Evolutionary conservation across 2,113 vertebrate species (phyloP).

Genomic region (Entosphenus tridentatus): DNA sequence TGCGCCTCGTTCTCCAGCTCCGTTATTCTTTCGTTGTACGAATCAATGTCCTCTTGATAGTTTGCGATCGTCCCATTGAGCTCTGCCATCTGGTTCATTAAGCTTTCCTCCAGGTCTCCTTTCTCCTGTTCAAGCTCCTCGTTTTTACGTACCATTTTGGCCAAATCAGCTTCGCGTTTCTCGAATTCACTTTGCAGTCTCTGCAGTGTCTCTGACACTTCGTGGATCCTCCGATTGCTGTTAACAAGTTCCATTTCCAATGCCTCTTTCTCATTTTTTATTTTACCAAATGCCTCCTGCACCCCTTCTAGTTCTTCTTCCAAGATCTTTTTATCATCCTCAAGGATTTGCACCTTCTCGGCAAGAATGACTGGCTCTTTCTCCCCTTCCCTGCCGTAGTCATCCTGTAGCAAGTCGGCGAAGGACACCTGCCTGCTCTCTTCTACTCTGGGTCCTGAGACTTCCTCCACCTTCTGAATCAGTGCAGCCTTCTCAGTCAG

Average conservation of each 20-base stretch:
- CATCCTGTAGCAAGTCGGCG: background rate
- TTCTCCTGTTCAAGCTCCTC: constrained; percentile 29
- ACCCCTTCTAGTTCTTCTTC: constrained; percentile 36
- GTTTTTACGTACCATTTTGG: background rate
- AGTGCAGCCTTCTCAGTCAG: background rate
- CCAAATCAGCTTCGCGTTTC: background rate
- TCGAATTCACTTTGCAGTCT: background rate
- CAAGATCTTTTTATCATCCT: constrained; percentile 49
- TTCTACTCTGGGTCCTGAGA: background rate
- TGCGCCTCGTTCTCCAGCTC: constrained; percentile 31
- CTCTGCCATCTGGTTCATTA: constrained; percentile 92
- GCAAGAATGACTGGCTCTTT: constrained; percentile 50
- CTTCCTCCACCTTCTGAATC: background rate
- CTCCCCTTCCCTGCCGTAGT: constrained; percentile 22
- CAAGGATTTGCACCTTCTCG: constrained; percentile 39
- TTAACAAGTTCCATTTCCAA: constrained; percentile 22
- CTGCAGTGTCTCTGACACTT: constrained; percentile 2
- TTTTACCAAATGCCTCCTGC: constrained; percentile 29
- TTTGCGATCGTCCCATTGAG: constrained; percentile 84
- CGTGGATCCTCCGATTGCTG: background rate
- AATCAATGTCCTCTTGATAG: constrained; percentile 62
- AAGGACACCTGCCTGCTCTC: background rate
- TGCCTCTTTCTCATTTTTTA: constrained; percentile 23
- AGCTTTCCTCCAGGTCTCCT: constrained; percentile 71
- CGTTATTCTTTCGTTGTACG: constrained; percentile 37